phyloP scores from a whole-genome alignment of 2,113 vertebrate genomes.

The Colossoma macropomum region DNA sequence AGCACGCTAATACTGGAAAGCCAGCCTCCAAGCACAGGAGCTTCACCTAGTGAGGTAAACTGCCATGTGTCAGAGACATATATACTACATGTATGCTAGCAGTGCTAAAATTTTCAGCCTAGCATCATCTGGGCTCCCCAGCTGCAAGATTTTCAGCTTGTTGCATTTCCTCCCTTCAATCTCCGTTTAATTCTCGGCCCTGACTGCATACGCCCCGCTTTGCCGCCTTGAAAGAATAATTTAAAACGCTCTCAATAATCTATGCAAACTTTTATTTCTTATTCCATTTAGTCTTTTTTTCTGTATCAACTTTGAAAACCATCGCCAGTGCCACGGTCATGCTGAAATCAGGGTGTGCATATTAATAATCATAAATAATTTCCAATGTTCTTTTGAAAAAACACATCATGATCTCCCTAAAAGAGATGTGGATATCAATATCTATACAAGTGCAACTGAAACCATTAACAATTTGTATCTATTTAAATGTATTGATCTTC shows the following conservation, averaged over 20 bases:
- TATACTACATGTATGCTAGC: not conserved
- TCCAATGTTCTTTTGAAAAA: too few species aligned
- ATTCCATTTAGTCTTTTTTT: not conserved
- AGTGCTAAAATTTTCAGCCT: not conserved
- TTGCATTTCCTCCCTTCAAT: not conserved
- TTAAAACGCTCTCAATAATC: not conserved
- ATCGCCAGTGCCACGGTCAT: not conserved
- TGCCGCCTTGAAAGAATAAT: not conserved
- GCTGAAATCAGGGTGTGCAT: not conserved
- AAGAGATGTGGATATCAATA: too few species aligned
- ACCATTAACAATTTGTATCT: too few species aligned
- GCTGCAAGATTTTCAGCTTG: constrained; percentile 1
- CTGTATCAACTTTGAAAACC: not conserved
- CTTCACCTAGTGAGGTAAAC: not conserved
- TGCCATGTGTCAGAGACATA: not conserved
- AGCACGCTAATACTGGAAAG: constrained; percentile 4
- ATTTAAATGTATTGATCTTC: too few species aligned
- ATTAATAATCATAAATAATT: not conserved
- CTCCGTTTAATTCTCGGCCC: not conserved
- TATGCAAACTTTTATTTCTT: not conserved
- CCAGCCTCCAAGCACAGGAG: not conserved
- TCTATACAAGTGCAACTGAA: too few species aligned
- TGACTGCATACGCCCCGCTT: not conserved
- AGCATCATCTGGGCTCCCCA: not conserved
- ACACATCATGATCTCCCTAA: too few species aligned